phyloP scores from a whole-genome alignment of 2,113 vertebrate species.

The Emydocephalus ijimae region DNA sequence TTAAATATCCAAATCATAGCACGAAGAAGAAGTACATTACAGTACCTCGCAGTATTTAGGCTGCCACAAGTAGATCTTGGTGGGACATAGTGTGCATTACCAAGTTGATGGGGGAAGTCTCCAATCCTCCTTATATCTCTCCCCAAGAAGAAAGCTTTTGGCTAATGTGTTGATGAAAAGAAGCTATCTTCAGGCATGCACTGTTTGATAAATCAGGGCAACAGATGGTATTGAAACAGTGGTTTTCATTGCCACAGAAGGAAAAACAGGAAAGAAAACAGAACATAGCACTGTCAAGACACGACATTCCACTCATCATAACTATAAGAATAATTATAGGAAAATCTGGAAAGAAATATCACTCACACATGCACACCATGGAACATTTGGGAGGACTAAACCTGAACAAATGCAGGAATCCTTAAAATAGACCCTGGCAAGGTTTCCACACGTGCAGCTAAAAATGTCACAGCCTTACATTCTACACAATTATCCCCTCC shows the following conservation, averaged over 20 bases:
- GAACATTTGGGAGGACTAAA: neutral
- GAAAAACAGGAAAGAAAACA: neutral
- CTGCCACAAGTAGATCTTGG: too few relatives aligned
- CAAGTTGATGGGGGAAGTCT: neutral
- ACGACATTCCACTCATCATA: neutral
- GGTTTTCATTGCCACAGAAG: neutral
- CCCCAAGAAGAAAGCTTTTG: neutral
- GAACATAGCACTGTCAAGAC: neutral
- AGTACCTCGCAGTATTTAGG: neutral
- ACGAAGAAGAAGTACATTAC: neutral
- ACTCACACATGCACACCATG: neutral
- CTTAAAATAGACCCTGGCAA: slow-evolving; percentile 4
- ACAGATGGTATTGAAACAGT: neutral
- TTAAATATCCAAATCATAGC: neutral
- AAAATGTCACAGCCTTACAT: slow-evolving; percentile 14
- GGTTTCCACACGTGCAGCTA: slow-evolving; percentile 2
- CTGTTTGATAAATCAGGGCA: neutral
- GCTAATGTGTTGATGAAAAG: neutral
- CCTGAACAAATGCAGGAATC: slow-evolving; percentile 1
- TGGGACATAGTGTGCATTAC: neutral
- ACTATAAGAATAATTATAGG: neutral
- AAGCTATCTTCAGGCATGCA: neutral
- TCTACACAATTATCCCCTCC: neutral
- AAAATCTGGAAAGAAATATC: neutral
- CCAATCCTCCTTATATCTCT: neutral